These are phyloP conservation scores for Tinamus guttatus DNA, from an alignment of 2,113 vertebrate genomes.

Conservation along the genomic window DNA sequence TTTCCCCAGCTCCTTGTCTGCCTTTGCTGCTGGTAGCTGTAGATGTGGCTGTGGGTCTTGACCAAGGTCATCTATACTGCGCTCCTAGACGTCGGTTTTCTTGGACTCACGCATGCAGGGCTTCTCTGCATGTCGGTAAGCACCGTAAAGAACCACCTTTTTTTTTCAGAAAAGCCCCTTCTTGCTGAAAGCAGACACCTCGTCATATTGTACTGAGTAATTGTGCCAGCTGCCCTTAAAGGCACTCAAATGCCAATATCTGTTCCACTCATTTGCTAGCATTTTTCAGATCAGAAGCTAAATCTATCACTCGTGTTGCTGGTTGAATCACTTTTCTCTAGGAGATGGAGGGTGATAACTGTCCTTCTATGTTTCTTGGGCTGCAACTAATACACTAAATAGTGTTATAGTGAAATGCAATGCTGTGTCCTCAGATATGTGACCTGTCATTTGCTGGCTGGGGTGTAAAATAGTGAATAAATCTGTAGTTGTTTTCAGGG, in stretches of 20 bases:
- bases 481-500: not conserved
- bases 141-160: not conserved
- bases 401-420: not conserved
- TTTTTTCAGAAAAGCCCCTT: not conserved
- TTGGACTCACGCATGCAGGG: not conserved
- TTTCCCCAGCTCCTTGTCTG: slow-evolving; percentile 59
- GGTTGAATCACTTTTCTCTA: slow-evolving; percentile 30
- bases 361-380: not conserved
- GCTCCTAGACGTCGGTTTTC: slow-evolving; percentile 39
- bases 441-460: not conserved
- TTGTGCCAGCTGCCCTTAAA: slow-evolving; percentile 57
- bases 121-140: slow-evolving; percentile 2
- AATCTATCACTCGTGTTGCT: slow-evolving; percentile 45
- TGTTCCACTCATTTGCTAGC: slow-evolving; percentile 56
- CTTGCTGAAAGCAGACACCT: slow-evolving; percentile 33
- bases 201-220: slow-evolving; percentile 54
- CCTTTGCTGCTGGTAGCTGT: slow-evolving; percentile 54
- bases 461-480: not conserved
- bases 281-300: slow-evolving; percentile 61
- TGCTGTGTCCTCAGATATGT: not conserved
- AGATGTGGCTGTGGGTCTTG: slow-evolving; percentile 14
- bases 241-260: slow-evolving; percentile 55
- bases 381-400: not conserved
- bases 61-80: slow-evolving; percentile 27
- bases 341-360: slow-evolving; percentile 13